Base-by-base conservation (phyloP, 2,888 invertebrate genomes). In the Sminthurinus aureus region DNA sequence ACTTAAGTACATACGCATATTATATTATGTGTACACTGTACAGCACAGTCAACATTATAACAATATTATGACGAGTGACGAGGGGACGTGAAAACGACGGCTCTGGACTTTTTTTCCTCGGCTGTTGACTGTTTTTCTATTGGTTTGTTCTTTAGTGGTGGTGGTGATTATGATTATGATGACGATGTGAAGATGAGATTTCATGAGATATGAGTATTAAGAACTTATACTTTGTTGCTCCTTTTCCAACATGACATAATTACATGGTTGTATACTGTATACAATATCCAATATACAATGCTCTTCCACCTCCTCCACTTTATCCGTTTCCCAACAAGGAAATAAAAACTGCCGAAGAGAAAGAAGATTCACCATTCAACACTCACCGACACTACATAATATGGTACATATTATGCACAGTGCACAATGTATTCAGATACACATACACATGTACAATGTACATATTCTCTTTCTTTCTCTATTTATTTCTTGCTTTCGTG, bases 231-330 rank as follows among this genome's bases (percentile, higher is more conserved):
- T 58, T 3, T 38, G 38, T 6, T 38, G 18, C 58, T 58, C 58
- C 58, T 58, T 58, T 58, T 58, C 58, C 58, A 58, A 77, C 77
- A 77, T 77, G 77, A 77, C 77, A 77, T 77, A 77, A 77, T 77
- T 77, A 52, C 64, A 77, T 52, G 77, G 77, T 52, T 51, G 58
- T 38, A 38, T 38, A 38, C 6, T 38, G 38, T 38, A 38, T 38
- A 38, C 38, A 38, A 38, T 38, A 38, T 38, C 1, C 38, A 38
- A 38, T 11, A 52, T 51, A 77, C 51, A 77, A 77, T 77, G 22
- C 77, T 58, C 58, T 77, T 64, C 50, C 77, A 77, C 77, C 77
- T 77, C 24, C 52, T 58, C 58, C 64, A 20, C 20, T 24, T 20
- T 58, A 11, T 20, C 50, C 58, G 0, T 24, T 38, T 74, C 58